Percentiles rank a stretch among this genome's conserved stretches.
Conservation (phyloP, 2,797 vertebrate species). For the Orientallactaga sibirica region DNA sequence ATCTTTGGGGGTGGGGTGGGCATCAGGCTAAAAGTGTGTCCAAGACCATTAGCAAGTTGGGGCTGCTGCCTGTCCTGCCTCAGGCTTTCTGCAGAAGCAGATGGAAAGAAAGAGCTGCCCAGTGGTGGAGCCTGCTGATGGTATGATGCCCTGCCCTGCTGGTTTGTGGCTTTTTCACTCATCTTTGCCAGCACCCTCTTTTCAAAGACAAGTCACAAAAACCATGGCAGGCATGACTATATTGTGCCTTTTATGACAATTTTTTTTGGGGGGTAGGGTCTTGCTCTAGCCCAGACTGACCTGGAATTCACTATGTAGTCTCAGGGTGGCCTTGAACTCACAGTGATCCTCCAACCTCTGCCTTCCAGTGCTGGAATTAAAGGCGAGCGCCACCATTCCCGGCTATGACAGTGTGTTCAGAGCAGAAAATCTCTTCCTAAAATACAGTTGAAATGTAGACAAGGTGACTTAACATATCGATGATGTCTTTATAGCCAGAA, state of each 20-base stretch:
- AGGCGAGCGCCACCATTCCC: no score
- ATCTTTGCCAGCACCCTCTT: rapidly evolving
- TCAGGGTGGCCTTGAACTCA: no score
- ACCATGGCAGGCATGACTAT: background rate
- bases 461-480: conserved; percentile 27
- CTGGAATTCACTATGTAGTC: no score
- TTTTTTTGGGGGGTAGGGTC: no score
- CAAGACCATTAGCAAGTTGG: background rate
- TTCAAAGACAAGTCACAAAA: background rate
- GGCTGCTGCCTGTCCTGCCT: background rate
- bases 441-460: conserved; percentile 41
- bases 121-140: background rate
- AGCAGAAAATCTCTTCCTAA: conserved; percentile 35
- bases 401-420: background rate
- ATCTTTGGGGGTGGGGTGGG: background rate
- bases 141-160: background rate
- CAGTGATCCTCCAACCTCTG: no score
- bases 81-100: background rate
- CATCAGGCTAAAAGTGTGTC: background rate
- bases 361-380: no score
- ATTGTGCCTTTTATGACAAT: background rate
- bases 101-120: background rate
- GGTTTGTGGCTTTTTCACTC: rapidly evolving
- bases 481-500: conserved; percentile 67
- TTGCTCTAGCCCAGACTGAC: no score